A percentile compares a stretch with the other conserved stretches of the same genome.
phyloP scores from a whole-genome alignment of 2,797 vertebrate genomes.

The Pseudocheirus occidentalis region DNA sequence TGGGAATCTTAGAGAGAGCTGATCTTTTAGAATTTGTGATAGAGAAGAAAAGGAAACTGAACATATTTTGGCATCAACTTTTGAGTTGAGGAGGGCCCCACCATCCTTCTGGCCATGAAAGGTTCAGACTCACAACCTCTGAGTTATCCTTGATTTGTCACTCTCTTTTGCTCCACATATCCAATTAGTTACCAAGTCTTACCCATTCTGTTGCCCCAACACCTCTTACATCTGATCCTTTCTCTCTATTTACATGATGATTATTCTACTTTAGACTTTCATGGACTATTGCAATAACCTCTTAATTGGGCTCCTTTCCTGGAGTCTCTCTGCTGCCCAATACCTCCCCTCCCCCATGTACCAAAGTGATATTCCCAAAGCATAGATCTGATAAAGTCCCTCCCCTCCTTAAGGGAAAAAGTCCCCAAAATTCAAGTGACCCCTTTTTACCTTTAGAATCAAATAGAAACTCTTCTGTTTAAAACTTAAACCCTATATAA shows the following conservation, averaged over 20 bases:
- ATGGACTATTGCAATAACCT: not conserved
- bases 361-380: not conserved
- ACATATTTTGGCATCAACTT: not conserved
- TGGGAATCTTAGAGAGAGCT: not conserved
- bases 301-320: not conserved
- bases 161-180: not conserved
- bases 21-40: not conserved
- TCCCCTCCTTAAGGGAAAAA: not conserved
- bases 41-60: not conserved
- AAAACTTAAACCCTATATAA: not conserved
- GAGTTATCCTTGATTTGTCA: not conserved
- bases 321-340: not conserved
- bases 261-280: not conserved
- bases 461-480: not conserved
- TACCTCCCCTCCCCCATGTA: not conserved
- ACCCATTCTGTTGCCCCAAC: not conserved
- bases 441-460: too few species aligned
- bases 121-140: not conserved
- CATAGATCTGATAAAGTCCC: not conserved
- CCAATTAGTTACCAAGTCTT: not conserved
- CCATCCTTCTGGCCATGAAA: not conserved
- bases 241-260: not conserved
- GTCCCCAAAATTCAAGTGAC: too few species aligned
- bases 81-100: not conserved
- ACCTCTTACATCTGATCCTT: not conserved